Base-by-base conservation (phyloP, 1,140 invertebrate species). In the Chrysopa pallens region DNA sequence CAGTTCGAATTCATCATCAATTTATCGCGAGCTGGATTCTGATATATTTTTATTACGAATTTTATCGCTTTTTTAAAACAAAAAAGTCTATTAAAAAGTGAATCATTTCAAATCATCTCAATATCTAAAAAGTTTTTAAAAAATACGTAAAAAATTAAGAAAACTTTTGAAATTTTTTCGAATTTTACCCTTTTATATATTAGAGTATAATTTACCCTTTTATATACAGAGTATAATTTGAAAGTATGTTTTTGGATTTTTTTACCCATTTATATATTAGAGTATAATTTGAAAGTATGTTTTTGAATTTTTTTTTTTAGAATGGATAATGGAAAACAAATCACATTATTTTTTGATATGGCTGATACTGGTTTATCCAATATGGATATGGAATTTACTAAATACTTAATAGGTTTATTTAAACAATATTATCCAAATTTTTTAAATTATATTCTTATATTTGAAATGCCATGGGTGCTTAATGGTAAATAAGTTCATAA, bases 381-480 rank as follows among this genome's bases (percentile, higher is more conserved):
- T 52, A 70, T 94, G 73, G 90, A 94, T 62, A 77, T 89, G 75
- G 85, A 89, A 13, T 73, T 87, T 45, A 80, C 74, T 0, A 81
- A 80, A 53, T 92, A 87, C 51, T 64, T 94, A 41, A 90, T 95
- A 45, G 75, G 72, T 27, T 67, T 90, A 23, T 89, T 92, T 54
- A 91, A 93, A 61, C 64, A 68, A 29, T 92, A 94, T 58, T 95
- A 94, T 64, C 91, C 91, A 8, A 82, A 77, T 63, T 78, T 84
- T 58, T 61, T 90, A 44, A 94, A 90, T 57, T 89, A 90, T 55
- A 88, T 97, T 46, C 66, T 95, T 35, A 81, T 95, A 41, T 89
- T 75, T 63, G 88, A 96, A 59, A 87, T 96, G 83, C 84, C 90
- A 5, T 97, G 91, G 90, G 74, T 94, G 7, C 66, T 95, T 42